A percentile compares a stretch with the other conserved stretches of the same genome.
Evolutionary conservation across 2,113 vertebrate species (phyloP).

Genomic region (Camelus dromedarius): DNA sequence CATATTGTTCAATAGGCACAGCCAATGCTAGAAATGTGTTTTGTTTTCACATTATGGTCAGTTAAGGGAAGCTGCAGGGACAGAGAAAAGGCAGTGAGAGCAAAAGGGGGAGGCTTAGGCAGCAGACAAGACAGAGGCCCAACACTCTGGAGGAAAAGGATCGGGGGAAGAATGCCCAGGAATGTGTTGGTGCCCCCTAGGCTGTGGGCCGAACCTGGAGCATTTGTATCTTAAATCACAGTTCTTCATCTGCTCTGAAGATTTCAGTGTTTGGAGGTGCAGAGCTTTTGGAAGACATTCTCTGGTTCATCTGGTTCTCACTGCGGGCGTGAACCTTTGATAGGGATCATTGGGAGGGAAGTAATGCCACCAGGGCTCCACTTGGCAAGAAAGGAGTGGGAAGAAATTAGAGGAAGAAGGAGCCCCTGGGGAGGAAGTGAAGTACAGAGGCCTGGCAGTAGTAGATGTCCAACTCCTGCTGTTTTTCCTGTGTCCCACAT

Average conservation of each 20-base stretch:
- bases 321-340: not conserved
- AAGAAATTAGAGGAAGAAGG: not conserved
- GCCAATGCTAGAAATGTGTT: conserved; percentile 57
- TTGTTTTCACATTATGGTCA: conserved; percentile 63
- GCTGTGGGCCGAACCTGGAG: not conserved
- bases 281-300: not conserved
- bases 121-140: not conserved
- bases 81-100: not conserved
- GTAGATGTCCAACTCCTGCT: not conserved
- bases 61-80: conserved; percentile 8
- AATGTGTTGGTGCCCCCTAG: not conserved
- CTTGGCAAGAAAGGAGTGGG: not conserved
- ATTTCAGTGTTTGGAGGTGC: not conserved
- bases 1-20: conserved; percentile 52
- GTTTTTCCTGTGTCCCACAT: not conserved
- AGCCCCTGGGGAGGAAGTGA: not conserved
- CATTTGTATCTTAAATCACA: not conserved
- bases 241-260: not conserved
- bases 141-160: not conserved
- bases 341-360: not conserved
- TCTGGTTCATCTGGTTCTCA: not conserved
- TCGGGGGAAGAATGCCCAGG: not conserved
- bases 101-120: not conserved
- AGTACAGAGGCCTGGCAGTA: not conserved
- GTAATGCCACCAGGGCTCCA: not conserved